phyloP scores from a whole-genome alignment of 2,113 vertebrate species.

The Hepsetus odoe region DNA sequence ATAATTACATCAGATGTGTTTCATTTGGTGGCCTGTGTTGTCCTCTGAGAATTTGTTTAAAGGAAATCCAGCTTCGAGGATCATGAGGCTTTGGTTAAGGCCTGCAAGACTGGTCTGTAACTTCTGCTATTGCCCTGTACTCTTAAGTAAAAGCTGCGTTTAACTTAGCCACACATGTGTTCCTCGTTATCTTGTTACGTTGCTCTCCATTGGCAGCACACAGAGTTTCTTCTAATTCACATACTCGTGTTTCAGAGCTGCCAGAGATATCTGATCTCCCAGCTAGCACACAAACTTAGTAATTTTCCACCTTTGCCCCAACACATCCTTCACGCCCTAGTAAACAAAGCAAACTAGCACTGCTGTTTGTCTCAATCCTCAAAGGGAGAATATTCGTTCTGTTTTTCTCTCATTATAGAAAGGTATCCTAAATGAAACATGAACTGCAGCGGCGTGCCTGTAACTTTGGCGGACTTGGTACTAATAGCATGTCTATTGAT shows the following conservation, averaged over 20 bases:
- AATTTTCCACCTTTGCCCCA: slow-evolving; percentile 25
- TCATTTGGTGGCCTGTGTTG: neutral
- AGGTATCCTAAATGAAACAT: slow-evolving; percentile 1
- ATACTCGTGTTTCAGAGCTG: neutral
- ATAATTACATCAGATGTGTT: neutral
- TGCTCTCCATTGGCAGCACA: slow-evolving; percentile 1
- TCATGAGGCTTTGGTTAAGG: slow-evolving; percentile 14
- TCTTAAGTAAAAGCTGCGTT: slow-evolving; percentile 15
- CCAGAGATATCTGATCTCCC: slow-evolving; percentile 30
- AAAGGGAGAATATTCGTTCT: neutral
- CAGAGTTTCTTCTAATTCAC: neutral
- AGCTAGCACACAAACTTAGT: slow-evolving; percentile 11
- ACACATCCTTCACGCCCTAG: neutral
- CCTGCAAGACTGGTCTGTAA: neutral
- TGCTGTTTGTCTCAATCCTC: neutral
- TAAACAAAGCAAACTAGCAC: neutral
- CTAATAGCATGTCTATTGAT: neutral
- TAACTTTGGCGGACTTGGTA: neutral
- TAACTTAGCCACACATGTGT: slow-evolving; percentile 23
- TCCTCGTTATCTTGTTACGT: slow-evolving; percentile 36
- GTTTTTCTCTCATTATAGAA: neutral
- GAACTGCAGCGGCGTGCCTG: neutral
- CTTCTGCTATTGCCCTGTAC: neutral
- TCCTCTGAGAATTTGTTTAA: neutral
- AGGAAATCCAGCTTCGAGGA: neutral